phyloP scores from a whole-genome alignment of 2,113 vertebrate species.

The Holacanthus passer region DNA sequence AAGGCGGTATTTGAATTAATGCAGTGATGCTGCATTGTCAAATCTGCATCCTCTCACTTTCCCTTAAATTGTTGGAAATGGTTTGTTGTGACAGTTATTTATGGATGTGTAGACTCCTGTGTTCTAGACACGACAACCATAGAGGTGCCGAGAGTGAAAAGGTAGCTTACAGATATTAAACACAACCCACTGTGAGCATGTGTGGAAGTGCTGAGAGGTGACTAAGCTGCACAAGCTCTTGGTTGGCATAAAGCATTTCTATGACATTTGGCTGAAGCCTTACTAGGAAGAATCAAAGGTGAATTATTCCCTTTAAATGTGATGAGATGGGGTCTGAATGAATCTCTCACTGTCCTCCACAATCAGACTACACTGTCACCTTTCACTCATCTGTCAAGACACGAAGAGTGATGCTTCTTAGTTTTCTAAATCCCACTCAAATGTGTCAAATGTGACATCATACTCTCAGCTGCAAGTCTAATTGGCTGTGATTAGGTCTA shows the following conservation, averaged over 20 bases:
- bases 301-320: background rate
- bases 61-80: background rate
- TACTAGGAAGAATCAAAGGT: background rate
- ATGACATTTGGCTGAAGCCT: too few relatives aligned
- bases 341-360: background rate
- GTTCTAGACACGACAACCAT: background rate
- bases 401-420: background rate
- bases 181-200: background rate
- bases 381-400: background rate
- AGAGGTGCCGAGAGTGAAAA: background rate
- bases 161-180: background rate
- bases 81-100: conserved; percentile 42
- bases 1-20: background rate
- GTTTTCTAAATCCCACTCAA: too few relatives aligned
- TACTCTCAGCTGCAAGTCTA: background rate
- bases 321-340: background rate
- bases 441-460: background rate
- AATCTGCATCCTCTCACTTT: background rate
- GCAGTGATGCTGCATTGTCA: background rate
- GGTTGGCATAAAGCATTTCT: too few relatives aligned
- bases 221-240: too few relatives aligned
- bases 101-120: background rate
- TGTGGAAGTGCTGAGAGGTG: background rate
- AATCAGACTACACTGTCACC: background rate
- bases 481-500: background rate